Conservation (phyloP, 1,140 invertebrate species). For the Tetranychus cinnabarinus region DNA sequence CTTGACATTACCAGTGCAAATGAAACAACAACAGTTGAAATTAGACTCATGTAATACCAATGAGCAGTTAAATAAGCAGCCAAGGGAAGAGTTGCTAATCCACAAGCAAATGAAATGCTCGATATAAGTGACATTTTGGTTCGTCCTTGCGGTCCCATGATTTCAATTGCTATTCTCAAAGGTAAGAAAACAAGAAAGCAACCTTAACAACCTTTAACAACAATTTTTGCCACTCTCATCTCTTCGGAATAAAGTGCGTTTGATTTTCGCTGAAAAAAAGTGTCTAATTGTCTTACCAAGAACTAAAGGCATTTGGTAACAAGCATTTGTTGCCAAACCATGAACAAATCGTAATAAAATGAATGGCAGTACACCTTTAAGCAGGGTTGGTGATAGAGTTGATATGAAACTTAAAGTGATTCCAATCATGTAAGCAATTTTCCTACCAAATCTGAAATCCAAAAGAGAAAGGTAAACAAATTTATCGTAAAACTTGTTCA, state of each 20-base stretch:
- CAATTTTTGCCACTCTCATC: background rate
- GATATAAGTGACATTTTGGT: constrained; percentile 68
- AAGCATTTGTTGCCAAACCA: constrained; percentile 61
- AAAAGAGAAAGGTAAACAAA: background rate
- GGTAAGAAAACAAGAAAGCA: background rate
- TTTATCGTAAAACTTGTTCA: too few relatives aligned
- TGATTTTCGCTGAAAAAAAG: too few relatives aligned
- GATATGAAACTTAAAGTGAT: constrained; percentile 7
- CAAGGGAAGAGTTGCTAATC: constrained; percentile 49
- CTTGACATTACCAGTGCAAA: constrained; percentile 5
- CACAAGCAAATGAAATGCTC: constrained; percentile 62
- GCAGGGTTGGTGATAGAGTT: constrained; percentile 15
- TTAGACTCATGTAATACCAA: constrained; percentile 32
- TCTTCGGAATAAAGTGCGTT: constrained; percentile 21
- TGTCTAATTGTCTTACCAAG: constrained; percentile 22
- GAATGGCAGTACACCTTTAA: constrained; percentile 48
- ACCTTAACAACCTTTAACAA: background rate
- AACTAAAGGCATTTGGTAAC: constrained; percentile 85
- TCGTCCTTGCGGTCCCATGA: constrained; percentile 66
- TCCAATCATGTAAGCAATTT: constrained; percentile 15
- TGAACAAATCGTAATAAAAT: constrained; percentile 46
- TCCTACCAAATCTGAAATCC: constrained; percentile 12
- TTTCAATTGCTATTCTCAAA: constrained; percentile 37
- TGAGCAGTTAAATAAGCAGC: constrained; percentile 55
- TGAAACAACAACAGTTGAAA: constrained; percentile 7